These are phyloP conservation scores for Rhynchotus rufescens DNA, from an alignment of 2,797 vertebrate genomes.

Conservation along the genomic window DNA sequence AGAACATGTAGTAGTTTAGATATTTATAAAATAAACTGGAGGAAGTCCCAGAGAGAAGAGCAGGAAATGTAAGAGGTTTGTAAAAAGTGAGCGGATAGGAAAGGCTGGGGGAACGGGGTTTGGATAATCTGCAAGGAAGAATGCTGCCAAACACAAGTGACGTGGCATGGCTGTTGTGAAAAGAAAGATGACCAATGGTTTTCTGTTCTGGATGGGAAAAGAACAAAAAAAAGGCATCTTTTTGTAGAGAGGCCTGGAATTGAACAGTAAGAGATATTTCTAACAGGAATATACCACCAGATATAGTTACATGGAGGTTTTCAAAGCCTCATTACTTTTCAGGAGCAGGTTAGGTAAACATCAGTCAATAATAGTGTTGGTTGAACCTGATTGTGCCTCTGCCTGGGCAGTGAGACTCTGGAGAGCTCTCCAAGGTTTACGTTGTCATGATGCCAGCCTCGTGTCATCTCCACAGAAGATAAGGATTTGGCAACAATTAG, in stretches of 20 bases:
- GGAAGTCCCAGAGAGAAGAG: background rate
- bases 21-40: background rate
- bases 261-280: background rate
- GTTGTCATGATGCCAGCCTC: background rate
- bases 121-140: background rate
- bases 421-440: background rate
- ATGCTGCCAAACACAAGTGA: background rate
- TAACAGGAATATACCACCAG: background rate
- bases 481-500: background rate
- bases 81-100: background rate
- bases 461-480: background rate
- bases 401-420: background rate
- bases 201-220: background rate
- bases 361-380: background rate
- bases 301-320: background rate
- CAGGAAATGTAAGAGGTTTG: background rate
- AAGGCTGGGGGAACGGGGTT: background rate
- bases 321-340: background rate
- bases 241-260: background rate
- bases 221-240: rapidly evolving
- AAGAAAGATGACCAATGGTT: background rate
- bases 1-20: background rate
- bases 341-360: background rate
- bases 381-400: background rate
- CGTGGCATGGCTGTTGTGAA: background rate